Evolutionary conservation across 2,797 vertebrate genomes (phyloP).

Genomic region (Tragopan temminckii): DNA sequence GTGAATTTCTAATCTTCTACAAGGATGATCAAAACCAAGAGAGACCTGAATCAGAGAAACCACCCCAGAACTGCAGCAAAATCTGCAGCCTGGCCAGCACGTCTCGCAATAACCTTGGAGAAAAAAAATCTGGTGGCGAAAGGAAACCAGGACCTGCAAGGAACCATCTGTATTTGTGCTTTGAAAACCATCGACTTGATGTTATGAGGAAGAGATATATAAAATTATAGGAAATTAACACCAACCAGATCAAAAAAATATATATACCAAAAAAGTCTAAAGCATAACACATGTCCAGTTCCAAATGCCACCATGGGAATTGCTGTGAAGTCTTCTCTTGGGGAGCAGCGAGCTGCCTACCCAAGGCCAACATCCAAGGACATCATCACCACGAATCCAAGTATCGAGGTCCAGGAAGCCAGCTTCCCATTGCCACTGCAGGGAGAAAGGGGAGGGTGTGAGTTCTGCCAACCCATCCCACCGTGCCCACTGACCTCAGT

Average conservation of each 20-base stretch:
- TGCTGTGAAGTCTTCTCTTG: not conserved
- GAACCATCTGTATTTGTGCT: not conserved
- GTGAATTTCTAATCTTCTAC: not conserved
- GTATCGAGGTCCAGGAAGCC: constrained; percentile 93
- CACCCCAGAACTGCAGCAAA: not conserved
- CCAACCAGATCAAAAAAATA: constrained; percentile 28
- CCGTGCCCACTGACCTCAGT: no score
- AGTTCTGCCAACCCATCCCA: not conserved
- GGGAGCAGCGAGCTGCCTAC: constrained; percentile 35
- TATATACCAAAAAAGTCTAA: not conserved
- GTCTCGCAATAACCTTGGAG: not conserved
- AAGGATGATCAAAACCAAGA: not conserved
- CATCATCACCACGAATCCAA: constrained; percentile 99
- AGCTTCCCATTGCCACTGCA: constrained; percentile 93
- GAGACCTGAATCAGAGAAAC: not conserved
- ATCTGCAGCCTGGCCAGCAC: not conserved
- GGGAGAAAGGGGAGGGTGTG: not conserved
- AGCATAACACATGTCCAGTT: not conserved
- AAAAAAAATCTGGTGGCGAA: not conserved
- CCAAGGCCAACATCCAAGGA: constrained; percentile 96
- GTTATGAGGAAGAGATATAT: not conserved
- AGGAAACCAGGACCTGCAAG: not conserved
- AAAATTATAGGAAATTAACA: constrained; percentile 65
- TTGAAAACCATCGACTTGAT: not conserved
- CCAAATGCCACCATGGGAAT: not conserved